Evolutionary conservation across 2,797 vertebrate species (phyloP).

Genomic region (Enoplosus armatus): DNA sequence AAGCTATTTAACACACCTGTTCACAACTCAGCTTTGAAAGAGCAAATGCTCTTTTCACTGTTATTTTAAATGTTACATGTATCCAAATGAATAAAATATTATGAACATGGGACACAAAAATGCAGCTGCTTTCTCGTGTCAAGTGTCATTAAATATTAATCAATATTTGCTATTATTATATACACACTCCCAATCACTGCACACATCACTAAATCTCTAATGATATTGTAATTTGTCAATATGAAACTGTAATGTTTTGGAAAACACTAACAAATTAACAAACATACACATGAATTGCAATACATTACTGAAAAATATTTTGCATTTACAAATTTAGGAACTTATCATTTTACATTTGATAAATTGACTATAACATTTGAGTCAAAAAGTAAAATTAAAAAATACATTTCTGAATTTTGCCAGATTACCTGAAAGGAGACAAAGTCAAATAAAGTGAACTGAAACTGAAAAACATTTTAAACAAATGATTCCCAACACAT

Average conservation of each 20-base stretch:
- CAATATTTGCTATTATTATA: slow-evolving; percentile 2
- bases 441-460: slow-evolving; percentile 20
- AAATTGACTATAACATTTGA: not conserved
- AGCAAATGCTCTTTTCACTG: not conserved
- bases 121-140: slow-evolving; percentile 1
- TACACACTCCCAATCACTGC: slow-evolving; percentile 3
- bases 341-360: slow-evolving; percentile 27
- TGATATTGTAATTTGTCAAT: not conserved
- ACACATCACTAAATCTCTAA: slow-evolving; percentile 7
- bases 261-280: not conserved
- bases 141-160: slow-evolving; percentile 6
- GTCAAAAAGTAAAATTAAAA: not conserved
- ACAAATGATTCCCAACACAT: not conserved
- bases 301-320: not conserved
- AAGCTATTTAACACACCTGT: slow-evolving; percentile 36
- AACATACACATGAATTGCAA: not conserved
- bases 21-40: slow-evolving; percentile 19
- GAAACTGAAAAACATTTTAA: not conserved
- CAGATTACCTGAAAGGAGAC: slow-evolving; percentile 8
- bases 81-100: not conserved
- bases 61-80: slow-evolving; percentile 2
- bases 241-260: not conserved
- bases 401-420: slow-evolving; percentile 13
- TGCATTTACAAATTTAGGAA: slow-evolving; percentile 3
- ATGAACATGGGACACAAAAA: slow-evolving; percentile 20